A percentile compares a stretch with the other conserved stretches of the same genome.
Conservation (phyloP, 2,888 invertebrate species). For the Linnaemya tessellans region DNA sequence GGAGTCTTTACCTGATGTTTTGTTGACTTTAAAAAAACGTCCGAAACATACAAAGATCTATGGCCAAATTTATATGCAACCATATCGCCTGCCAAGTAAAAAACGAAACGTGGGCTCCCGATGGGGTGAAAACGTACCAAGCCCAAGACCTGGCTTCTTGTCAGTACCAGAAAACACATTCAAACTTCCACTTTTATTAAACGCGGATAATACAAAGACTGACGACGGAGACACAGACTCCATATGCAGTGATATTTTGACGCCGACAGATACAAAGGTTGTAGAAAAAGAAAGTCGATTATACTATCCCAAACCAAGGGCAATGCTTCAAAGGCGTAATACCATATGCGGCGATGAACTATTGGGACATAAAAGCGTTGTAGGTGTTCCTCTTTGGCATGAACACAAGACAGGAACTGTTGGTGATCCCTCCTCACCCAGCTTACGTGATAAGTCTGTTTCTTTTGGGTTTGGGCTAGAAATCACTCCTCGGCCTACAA, state of each 20-base stretch:
- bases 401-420: constrained; percentile 86
- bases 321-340: constrained; percentile 91
- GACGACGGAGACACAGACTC: constrained; percentile 83
- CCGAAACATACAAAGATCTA: constrained; percentile 92
- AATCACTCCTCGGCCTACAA: constrained; percentile 87
- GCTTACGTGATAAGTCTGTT: constrained; percentile 89
- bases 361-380: constrained; percentile 79
- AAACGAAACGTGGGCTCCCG: constrained; percentile 87
- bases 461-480: constrained; percentile 91
- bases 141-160: constrained; percentile 86
- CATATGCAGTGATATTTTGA: constrained; percentile 85
- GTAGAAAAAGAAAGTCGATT: constrained; percentile 84
- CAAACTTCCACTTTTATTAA: constrained; percentile 83
- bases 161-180: constrained; percentile 79
- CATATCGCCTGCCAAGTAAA: constrained; percentile 89
- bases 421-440: constrained; percentile 84
- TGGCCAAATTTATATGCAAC: constrained; percentile 87
- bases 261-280: constrained; percentile 83
- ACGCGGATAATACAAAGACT: constrained; percentile 82
- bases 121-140: constrained; percentile 88
- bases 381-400: constrained; percentile 87
- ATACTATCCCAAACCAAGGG: constrained; percentile 90
- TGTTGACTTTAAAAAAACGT: constrained; percentile 91
- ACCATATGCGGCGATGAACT: constrained; percentile 94
- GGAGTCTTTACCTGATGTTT: constrained; percentile 91